A percentile compares a stretch with the other conserved stretches of the same genome.
Conservation (phyloP, 2,113 vertebrate genomes). For the Rhinoderma darwinii region DNA sequence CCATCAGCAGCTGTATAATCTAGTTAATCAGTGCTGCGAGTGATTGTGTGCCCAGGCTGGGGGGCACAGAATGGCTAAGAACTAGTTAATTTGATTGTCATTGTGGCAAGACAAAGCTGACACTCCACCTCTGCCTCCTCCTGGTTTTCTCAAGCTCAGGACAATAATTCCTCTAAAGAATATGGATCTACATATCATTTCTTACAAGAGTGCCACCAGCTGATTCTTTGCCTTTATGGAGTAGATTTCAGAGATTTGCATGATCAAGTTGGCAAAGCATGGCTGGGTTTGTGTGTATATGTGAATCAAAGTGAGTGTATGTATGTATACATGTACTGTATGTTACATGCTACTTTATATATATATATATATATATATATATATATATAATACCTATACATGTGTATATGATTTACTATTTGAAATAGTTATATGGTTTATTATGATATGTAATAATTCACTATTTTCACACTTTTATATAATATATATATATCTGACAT, state of each 20-base stretch:
- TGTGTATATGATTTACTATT: too few relatives aligned
- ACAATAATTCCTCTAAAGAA: slow-evolving; percentile 37
- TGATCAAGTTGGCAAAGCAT: background rate
- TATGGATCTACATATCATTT: slow-evolving; percentile 49
- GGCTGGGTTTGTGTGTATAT: background rate
- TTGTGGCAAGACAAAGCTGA: slow-evolving; percentile 41
- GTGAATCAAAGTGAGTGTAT: background rate
- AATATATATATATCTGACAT: too few relatives aligned
- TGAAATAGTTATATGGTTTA: too few relatives aligned
- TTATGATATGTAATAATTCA: too few relatives aligned
- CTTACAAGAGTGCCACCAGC: background rate
- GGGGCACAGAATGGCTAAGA: slow-evolving; percentile 8
- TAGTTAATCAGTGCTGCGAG: background rate
- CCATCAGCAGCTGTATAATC: background rate
- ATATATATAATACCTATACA: too few relatives aligned
- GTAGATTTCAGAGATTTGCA: background rate
- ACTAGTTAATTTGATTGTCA: slow-evolving; percentile 31
- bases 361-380: too few relatives aligned
- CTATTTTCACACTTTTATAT: too few relatives aligned
- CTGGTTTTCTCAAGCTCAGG: slow-evolving; percentile 13
- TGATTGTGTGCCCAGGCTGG: background rate
- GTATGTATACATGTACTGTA: background rate
- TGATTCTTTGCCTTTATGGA: slow-evolving; percentile 1
- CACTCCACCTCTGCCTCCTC: slow-evolving; percentile 16
- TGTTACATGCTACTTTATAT: too few relatives aligned